Conservation (phyloP, 2,797 vertebrate genomes). For the Eupleurogrammus muticus region DNA sequence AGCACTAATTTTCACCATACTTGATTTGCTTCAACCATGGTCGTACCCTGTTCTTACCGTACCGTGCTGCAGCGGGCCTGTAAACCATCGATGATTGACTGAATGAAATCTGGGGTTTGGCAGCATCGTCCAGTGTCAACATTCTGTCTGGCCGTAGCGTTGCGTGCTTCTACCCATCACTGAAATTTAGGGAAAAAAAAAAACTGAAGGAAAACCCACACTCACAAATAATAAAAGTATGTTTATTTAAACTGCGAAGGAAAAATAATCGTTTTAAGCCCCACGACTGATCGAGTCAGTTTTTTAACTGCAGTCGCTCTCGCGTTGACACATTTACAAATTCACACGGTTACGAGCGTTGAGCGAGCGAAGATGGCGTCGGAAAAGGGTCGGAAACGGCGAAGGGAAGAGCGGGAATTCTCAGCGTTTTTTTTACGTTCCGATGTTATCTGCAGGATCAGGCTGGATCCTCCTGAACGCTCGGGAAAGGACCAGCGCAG, state of each 20-base stretch:
- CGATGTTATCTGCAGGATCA: conserved; percentile 42
- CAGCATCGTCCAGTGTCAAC: conserved; percentile 14
- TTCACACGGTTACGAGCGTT: neutral
- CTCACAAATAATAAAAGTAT: neutral
- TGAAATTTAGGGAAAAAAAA: neutral
- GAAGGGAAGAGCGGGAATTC: neutral
- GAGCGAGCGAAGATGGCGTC: neutral
- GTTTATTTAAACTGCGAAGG: neutral
- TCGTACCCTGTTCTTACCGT: neutral
- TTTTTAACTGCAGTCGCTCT: neutral
- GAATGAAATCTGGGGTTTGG: conserved; percentile 1
- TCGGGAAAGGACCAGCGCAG: conserved; percentile 38
- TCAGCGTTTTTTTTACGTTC: neutral
- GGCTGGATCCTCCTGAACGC: conserved; percentile 22
- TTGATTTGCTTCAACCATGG: neutral
- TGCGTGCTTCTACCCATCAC: conserved; percentile 3
- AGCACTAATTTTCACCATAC: neutral
- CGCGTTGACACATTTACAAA: neutral
- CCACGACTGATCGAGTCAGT: too few relatives aligned
- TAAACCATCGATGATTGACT: neutral
- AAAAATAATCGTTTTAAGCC: neutral
- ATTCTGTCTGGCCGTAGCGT: neutral
- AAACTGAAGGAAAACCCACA: neutral
- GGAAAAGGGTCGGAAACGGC: neutral
- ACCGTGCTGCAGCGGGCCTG: neutral